A percentile compares a stretch with the other conserved stretches of the same genome.
phyloP scores from a whole-genome alignment of 1,140 invertebrate species.

The Drosophila kikkawai region DNA sequence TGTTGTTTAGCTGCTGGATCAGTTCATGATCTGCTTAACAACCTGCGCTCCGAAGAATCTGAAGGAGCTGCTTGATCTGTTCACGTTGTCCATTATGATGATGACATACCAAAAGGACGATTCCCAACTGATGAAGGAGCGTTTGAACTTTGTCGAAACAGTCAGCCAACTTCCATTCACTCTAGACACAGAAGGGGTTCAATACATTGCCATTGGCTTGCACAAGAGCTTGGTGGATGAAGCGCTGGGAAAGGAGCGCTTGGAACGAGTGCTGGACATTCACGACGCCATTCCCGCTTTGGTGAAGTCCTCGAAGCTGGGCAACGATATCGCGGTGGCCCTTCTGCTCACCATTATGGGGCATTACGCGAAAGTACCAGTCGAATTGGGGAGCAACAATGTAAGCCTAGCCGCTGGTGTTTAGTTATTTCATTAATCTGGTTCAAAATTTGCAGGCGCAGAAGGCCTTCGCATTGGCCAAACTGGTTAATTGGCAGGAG shows the following conservation, averaged over 20 bases:
- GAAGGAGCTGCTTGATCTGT: slow-evolving; percentile 25
- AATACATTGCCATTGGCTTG: slow-evolving; percentile 27
- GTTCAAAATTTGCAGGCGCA: not conserved
- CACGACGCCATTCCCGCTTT: slow-evolving; percentile 32
- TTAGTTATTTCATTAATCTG: not conserved
- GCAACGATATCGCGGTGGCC: slow-evolving; percentile 22
- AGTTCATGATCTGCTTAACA: not conserved
- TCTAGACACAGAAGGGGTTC: slow-evolving; percentile 11
- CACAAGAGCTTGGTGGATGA: slow-evolving; percentile 17
- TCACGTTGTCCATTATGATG: slow-evolving; percentile 45
- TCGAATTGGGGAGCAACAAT: not conserved
- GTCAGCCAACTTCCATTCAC: slow-evolving; percentile 9
- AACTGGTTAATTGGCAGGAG: slow-evolving; percentile 32
- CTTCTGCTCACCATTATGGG: slow-evolving; percentile 36
- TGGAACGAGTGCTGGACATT: slow-evolving; percentile 37
- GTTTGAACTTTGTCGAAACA: slow-evolving; percentile 19
- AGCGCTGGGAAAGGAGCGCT: slow-evolving; percentile 10
- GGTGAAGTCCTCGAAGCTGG: slow-evolving; percentile 24
- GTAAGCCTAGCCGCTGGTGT: not conserved
- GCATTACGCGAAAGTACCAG: slow-evolving; percentile 1
- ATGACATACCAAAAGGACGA: slow-evolving; percentile 29
- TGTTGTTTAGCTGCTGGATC: slow-evolving; percentile 3
- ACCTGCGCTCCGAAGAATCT: not conserved
- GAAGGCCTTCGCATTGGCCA: slow-evolving; percentile 30
- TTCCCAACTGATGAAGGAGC: slow-evolving; percentile 15